Evolutionary conservation across 2,113 vertebrate genomes (phyloP).

Genomic region (Corvus moneduloides): DNA sequence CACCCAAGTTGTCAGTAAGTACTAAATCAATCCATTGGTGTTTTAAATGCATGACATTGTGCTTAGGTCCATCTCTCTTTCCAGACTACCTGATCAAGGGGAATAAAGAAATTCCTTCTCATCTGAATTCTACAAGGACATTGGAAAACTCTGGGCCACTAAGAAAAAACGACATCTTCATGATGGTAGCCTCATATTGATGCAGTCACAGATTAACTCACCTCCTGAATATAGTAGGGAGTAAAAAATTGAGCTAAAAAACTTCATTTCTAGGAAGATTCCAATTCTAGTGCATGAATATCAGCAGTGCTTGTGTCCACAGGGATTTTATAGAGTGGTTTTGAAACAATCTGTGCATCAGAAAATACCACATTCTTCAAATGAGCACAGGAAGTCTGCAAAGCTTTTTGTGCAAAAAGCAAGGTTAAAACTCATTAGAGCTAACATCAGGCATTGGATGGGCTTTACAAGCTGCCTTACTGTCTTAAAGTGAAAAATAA

Average conservation of each 20-base stretch:
- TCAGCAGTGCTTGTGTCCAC: conserved; percentile 1
- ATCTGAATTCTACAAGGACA: neutral
- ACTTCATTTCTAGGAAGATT: neutral
- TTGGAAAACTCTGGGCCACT: neutral
- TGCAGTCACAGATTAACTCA: conserved; percentile 13
- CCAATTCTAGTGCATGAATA: neutral
- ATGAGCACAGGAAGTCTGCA: conserved; percentile 38
- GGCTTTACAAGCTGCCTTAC: neutral
- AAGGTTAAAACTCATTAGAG: conserved; percentile 59
- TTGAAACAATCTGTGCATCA: conserved; percentile 32
- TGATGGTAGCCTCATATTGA: neutral
- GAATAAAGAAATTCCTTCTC: neutral
- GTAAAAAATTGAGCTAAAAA: neutral
- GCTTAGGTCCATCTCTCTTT: neutral
- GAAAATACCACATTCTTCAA: conserved; percentile 46
- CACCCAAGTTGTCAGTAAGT: conserved; percentile 23
- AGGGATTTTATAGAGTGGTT: conserved; percentile 48
- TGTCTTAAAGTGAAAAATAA: conserved; percentile 52
- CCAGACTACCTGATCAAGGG: neutral
- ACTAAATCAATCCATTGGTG: conserved; percentile 28
- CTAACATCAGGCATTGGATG: conserved; percentile 49
- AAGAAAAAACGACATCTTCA: neutral
- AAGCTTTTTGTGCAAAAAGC: conserved; percentile 62
- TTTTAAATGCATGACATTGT: neutral
- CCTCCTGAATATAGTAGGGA: neutral